Base-by-base conservation (phyloP, 2,797 vertebrate genomes). In the Sciaenops ocellatus region DNA sequence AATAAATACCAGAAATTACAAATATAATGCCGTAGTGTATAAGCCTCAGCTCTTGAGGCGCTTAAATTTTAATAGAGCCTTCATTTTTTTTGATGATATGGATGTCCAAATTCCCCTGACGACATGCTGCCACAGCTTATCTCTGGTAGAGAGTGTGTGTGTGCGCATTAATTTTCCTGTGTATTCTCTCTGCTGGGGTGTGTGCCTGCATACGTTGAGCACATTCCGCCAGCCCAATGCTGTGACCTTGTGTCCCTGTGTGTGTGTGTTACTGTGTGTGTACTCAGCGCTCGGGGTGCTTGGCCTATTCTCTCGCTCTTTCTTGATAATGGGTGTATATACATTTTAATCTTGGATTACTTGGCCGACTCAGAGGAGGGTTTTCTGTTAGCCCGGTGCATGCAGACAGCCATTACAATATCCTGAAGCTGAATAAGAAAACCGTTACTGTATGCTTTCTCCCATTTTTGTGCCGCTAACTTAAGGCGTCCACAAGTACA, bases 181-280 rank as follows among this genome's bases (percentile, higher is more conserved):
- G 89, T 93, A 73, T 90, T 92, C 86, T 87, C 87, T 75, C 80
- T 86, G 85, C 76, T 66, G 85, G 88, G 48, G 82, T 91, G 94
- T 95, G 95, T 66, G 83, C 26, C 92, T 91, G 95, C 95, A 96
- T 96, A 94, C 83, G 86, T 92, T 93, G 87, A 86, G 89, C 76
- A 89, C 87, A 94, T 95, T 94, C 82, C 92, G 89, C 87, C 83
- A 81, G 87, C 83, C 69, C 76, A 76, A 77, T 73, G 72, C 84
- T 74, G 85, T 92, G 94, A 95, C 93, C 93, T 92, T 69, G 82
- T 87, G 91, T 82, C 77, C 68, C 47, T 57, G 67, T 66, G 30
- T 82, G 79, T 82, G 79, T 69, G 76, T 80, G 71, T 77, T 83
- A 54, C 57, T 84, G 85, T 80, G 81, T 56, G 79, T 86, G 66